Percentiles rank a stretch among this genome's conserved stretches.
These are phyloP conservation scores for Drosophila kohkoa DNA, from an alignment of 1,140 invertebrate genomes.

Conservation along the genomic window DNA sequence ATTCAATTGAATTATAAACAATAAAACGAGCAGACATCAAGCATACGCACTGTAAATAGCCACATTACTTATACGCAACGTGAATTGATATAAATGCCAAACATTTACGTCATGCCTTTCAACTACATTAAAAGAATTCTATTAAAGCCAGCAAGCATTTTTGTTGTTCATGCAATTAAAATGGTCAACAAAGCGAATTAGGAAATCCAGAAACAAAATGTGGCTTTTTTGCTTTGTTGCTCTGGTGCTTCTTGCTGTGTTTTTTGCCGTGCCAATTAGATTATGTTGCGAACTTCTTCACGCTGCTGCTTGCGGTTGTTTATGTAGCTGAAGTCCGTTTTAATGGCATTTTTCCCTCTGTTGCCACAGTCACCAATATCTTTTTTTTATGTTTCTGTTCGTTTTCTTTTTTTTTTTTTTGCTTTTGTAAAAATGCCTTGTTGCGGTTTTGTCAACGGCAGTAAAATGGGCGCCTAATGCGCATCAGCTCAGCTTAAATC, in stretches of 20 bases:
- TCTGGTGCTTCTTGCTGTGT: slow-evolving; percentile 2
- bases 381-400: background rate
- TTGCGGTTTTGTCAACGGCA: slow-evolving; percentile 23
- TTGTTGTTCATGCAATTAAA: slow-evolving; percentile 34
- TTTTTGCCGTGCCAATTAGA: slow-evolving; percentile 44
- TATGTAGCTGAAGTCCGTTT: slow-evolving; percentile 36
- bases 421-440: slow-evolving; percentile 9
- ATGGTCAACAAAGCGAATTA: slow-evolving; percentile 30
- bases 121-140: slow-evolving; percentile 13
- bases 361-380: background rate
- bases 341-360: slow-evolving; percentile 43
- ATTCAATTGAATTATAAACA: slow-evolving; percentile 79
- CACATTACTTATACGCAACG: slow-evolving; percentile 37
- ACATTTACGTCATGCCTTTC: slow-evolving; percentile 3
- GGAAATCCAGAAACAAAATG: slow-evolving; percentile 29
- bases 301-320: slow-evolving; percentile 22
- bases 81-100: slow-evolving; percentile 16
- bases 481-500: slow-evolving; percentile 43
- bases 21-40: slow-evolving; percentile 50
- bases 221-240: slow-evolving; percentile 16
- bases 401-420: slow-evolving; percentile 6
- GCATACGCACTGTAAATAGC: slow-evolving; percentile 48
- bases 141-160: slow-evolving; percentile 6
- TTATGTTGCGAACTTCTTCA: slow-evolving; percentile 23
- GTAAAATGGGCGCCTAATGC: slow-evolving; percentile 25